These are phyloP conservation scores for Heliconius charithonia DNA, from an alignment of 2,888 invertebrate species.

Conservation along the genomic window DNA sequence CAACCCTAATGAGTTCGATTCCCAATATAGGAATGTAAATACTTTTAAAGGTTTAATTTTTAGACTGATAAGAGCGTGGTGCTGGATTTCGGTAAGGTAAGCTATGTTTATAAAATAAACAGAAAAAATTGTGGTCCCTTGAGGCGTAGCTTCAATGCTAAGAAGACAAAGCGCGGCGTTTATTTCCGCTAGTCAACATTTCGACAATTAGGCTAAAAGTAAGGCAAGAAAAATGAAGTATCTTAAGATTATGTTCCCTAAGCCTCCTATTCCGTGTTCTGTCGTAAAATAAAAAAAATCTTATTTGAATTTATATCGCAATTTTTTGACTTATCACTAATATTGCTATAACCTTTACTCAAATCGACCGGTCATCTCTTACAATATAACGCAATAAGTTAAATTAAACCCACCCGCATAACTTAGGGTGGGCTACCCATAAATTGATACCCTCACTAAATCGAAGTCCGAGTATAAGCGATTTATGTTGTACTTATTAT, in stretches of 20 bases:
- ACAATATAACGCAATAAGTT: conserved; percentile 43
- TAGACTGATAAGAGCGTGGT: no score
- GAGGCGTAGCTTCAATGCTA: no score
- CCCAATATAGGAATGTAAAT: neutral
- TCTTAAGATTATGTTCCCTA: neutral
- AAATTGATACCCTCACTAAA: conserved; percentile 44
- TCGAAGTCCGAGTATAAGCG: conserved; percentile 34
- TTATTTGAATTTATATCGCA: neutral
- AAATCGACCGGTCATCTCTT: conserved; percentile 27
- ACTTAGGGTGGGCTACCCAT: conserved; percentile 43
- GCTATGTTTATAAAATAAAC: no score
- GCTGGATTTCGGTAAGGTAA: no score
- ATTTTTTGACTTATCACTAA: neutral
- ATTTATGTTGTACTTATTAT: conserved; percentile 40
- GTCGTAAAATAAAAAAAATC: neutral
- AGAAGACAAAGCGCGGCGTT: no score
- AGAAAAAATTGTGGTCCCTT: no score
- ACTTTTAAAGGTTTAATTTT: neutral
- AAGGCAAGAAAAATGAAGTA: neutral
- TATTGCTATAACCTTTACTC: neutral
- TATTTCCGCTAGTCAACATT: no score
- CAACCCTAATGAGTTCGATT: neutral
- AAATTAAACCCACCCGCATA: conserved; percentile 45
- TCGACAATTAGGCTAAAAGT: no score
- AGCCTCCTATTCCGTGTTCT: neutral